Evolutionary conservation across 2,113 vertebrate species (phyloP).

Genomic region (Brachypodius melanocephalos): DNA sequence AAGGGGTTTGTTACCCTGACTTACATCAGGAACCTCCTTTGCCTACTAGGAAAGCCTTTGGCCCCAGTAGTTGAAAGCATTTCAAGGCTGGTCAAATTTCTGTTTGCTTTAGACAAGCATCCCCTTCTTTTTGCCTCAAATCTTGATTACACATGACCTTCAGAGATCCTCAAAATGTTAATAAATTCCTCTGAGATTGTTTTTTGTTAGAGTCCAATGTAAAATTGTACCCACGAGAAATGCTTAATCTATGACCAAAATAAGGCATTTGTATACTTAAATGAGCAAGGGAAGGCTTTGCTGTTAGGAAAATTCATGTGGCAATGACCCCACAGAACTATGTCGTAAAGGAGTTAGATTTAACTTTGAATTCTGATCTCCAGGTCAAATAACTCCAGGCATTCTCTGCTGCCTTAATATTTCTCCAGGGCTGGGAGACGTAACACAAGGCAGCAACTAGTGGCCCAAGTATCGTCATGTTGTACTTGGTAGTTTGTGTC

Average conservation of each 20-base stretch:
- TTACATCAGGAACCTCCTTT: not conserved
- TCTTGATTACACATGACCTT: not conserved
- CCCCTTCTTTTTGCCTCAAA: not conserved
- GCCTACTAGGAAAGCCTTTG: not conserved
- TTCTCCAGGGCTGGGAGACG: not conserved
- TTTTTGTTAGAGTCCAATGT: not conserved
- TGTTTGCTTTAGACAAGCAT: not conserved
- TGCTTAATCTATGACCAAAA: not conserved
- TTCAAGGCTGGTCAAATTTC: not conserved
- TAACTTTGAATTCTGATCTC: not conserved
- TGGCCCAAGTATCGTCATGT: no score
- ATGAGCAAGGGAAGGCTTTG: not conserved
- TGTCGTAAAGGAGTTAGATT: not conserved
- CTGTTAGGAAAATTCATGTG: not conserved
- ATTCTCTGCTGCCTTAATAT: not conserved
- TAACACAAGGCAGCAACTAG: not conserved
- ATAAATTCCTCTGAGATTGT: not conserved
- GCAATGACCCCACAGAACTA: not conserved
- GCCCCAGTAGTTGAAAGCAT: not conserved
- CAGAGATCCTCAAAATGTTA: not conserved
- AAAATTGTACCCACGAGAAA: not conserved
- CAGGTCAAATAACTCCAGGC: not conserved
- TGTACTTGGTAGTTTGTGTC: not conserved
- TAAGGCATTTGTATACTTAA: not conserved
- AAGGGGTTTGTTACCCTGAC: not conserved